Percentiles rank a stretch among this genome's conserved stretches.
phyloP scores from a whole-genome alignment of 2,797 vertebrate species.

The Neostethus bicornis region DNA sequence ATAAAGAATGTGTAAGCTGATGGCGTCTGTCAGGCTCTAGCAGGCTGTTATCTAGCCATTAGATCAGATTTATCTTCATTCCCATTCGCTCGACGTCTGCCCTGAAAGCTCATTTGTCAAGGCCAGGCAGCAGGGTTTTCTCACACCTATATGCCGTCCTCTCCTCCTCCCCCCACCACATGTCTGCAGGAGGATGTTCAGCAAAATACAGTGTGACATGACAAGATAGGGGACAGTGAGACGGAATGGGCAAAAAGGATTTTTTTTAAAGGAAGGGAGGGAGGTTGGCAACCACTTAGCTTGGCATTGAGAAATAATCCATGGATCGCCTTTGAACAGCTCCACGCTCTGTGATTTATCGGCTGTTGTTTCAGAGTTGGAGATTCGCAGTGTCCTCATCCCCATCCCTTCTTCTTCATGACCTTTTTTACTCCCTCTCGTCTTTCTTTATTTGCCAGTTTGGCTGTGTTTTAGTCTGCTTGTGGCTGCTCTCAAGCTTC shows the following conservation, averaged over 20 bases:
- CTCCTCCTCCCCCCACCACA: slow-evolving; percentile 16
- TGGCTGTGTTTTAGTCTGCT: slow-evolving; percentile 13
- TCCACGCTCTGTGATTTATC: slow-evolving; percentile 70
- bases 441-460: slow-evolving; percentile 4
- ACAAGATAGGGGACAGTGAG: slow-evolving; percentile 60
- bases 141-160: slow-evolving; percentile 58
- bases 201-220: slow-evolving; percentile 78
- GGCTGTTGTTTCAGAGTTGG: slow-evolving; percentile 66
- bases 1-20: slow-evolving; percentile 81
- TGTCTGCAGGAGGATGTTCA: slow-evolving; percentile 69
- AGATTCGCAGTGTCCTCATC: slow-evolving; percentile 57
- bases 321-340: slow-evolving; percentile 62
- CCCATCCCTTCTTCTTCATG: slow-evolving; percentile 45
- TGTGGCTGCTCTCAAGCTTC: slow-evolving; percentile 18
- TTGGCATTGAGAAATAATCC: slow-evolving; percentile 70
- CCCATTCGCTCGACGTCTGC: slow-evolving; percentile 70
- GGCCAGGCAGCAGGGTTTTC: slow-evolving; percentile 68
- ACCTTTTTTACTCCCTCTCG: slow-evolving; percentile 31
- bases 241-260: slow-evolving; percentile 28
- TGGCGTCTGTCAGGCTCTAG: slow-evolving; percentile 77
- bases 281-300: slow-evolving; percentile 71
- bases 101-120: slow-evolving; percentile 83
- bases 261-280: slow-evolving; percentile 5
- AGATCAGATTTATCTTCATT: slow-evolving; percentile 84
- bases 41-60: slow-evolving; percentile 83